phyloP scores from a whole-genome alignment of 2,888 invertebrate species.

The Anthophora plumipes region DNA sequence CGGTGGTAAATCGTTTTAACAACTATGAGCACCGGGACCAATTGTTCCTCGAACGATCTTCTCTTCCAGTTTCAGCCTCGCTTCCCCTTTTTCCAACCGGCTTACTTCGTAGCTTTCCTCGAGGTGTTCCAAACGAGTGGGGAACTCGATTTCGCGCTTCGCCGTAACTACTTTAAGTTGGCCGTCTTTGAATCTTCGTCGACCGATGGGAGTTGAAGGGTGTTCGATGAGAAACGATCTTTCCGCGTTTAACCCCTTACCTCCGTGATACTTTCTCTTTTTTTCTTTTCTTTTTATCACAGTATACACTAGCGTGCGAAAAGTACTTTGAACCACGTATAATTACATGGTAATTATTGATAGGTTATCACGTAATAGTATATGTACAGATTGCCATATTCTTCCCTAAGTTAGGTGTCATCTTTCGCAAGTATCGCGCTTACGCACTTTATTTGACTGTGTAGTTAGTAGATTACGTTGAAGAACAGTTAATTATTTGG shows the following conservation, averaged over 20 bases:
- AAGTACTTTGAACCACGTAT: background rate
- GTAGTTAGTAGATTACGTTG: no score
- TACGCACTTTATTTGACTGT: no score
- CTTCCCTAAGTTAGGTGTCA: no score
- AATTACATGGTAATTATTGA: no score
- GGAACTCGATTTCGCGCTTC: constrained; percentile 16
- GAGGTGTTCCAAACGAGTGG: background rate
- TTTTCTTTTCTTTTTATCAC: background rate
- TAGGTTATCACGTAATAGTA: no score
- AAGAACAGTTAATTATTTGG: no score
- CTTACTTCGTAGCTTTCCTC: constrained; percentile 7
- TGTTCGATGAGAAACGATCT: background rate
- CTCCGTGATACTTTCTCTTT: no score
- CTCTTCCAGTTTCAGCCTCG: background rate
- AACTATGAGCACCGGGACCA: constrained; percentile 47
- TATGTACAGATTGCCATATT: no score
- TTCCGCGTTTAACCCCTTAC: background rate
- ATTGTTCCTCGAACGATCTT: constrained; percentile 26
- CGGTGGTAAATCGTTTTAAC: constrained; percentile 55
- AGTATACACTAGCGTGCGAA: background rate
- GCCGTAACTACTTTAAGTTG: background rate
- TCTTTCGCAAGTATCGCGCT: no score
- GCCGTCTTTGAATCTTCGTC: background rate
- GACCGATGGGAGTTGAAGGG: background rate
- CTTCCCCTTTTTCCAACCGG: background rate